A percentile compares a stretch with the other conserved stretches of the same genome.
Conservation (phyloP, 2,113 vertebrate genomes). For the Antennarius striatus region DNA sequence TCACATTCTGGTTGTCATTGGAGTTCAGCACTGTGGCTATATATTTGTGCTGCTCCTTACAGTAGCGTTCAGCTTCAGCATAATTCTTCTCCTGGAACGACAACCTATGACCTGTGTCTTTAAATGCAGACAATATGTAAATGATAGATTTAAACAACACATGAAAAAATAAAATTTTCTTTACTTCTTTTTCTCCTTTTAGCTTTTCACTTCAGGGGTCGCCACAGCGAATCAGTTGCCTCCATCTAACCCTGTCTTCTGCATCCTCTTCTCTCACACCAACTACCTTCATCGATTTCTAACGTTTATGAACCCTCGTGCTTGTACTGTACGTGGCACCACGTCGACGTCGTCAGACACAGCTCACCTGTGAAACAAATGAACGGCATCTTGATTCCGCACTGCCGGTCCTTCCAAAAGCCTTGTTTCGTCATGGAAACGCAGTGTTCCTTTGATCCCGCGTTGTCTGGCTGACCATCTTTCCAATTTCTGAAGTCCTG, state of each 20-base stretch:
- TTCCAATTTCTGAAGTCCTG: conserved; percentile 1
- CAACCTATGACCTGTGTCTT: neutral
- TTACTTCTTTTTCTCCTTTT: no score
- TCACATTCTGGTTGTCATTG: conserved; percentile 1
- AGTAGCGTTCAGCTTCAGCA: conserved; percentile 12
- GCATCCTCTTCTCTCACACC: no score
- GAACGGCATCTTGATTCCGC: neutral
- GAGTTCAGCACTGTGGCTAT: conserved; percentile 14
- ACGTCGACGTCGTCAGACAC: neutral
- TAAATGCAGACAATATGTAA: no score
- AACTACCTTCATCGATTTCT: no score
- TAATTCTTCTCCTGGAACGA: neutral
- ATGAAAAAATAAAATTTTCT: no score
- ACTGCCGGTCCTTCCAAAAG: conserved; percentile 1
- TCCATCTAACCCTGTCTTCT: no score
- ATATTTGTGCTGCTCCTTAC: conserved; percentile 14
- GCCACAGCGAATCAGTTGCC: no score
- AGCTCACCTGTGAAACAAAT: conserved; percentile 1
- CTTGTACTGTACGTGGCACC: neutral
- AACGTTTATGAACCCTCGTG: no score
- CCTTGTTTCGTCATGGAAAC: neutral
- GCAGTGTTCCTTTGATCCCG: neutral
- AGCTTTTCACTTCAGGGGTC: no score
- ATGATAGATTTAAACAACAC: neutral
- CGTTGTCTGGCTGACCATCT: neutral